Percentiles rank a stretch among this genome's conserved stretches.
These are phyloP conservation scores for Notoglanidium macrostoma DNA, from an alignment of 2,797 vertebrate species.

Conservation along the genomic window DNA sequence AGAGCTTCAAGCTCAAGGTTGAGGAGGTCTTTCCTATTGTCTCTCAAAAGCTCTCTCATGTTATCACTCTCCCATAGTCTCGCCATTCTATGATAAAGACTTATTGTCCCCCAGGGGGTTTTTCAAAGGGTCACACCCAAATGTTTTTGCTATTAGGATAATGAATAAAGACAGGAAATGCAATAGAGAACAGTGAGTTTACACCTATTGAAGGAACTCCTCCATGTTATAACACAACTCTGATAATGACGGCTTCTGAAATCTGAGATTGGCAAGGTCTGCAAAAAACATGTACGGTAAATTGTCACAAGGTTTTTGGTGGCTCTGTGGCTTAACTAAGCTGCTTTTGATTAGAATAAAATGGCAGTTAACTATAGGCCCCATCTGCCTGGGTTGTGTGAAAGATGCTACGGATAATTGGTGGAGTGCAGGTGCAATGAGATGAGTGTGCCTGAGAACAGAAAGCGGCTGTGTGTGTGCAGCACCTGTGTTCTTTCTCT, in stretches of 20 bases:
- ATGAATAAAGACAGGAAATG: conserved; percentile 25
- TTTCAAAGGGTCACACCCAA: conserved; percentile 19
- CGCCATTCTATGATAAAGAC: conserved; percentile 33
- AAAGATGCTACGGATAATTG: conserved; percentile 46
- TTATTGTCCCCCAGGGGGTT: conserved; percentile 5
- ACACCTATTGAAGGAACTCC: conserved; percentile 24
- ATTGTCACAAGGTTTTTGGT: neutral
- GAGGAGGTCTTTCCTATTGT: conserved; percentile 3
- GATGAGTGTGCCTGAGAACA: conserved; percentile 31
- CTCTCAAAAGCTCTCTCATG: conserved; percentile 32
- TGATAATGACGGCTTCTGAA: neutral
- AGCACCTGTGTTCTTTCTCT: conserved; percentile 54
- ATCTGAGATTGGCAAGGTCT: neutral
- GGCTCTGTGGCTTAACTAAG: neutral
- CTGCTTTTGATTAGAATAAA: conserved; percentile 1
- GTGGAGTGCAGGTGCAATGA: conserved; percentile 37
- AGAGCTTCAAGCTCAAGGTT: conserved; percentile 33
- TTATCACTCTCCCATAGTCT: neutral
- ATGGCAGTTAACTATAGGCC: conserved; percentile 18
- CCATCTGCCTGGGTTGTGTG: conserved; percentile 29
- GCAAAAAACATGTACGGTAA: neutral
- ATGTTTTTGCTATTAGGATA: neutral
- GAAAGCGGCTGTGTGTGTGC: conserved; percentile 36
- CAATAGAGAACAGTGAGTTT: conserved; percentile 22
- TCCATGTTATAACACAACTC: neutral